phyloP scores from a whole-genome alignment of 2,888 invertebrate species.

The Strigamia crassipes region DNA sequence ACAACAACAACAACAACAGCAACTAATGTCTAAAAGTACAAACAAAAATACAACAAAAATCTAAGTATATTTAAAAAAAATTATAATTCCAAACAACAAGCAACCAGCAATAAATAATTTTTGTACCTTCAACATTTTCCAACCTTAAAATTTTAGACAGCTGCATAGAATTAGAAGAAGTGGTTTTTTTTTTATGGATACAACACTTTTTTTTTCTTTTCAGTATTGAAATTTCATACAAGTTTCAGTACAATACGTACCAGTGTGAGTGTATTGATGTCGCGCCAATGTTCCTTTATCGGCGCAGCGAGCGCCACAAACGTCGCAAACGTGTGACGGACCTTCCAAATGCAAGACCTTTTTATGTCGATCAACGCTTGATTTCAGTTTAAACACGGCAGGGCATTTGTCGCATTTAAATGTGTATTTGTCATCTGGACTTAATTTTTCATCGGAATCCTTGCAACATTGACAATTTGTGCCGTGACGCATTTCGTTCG shows the following conservation, averaged over 20 bases:
- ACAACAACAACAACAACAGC: background rate
- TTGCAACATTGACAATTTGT: background rate
- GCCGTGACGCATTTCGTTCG: background rate
- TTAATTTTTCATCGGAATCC: constrained; percentile 25
- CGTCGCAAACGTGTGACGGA: constrained; percentile 67
- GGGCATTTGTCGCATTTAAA: constrained; percentile 53
- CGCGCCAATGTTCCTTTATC: constrained; percentile 67
- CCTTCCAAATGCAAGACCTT: constrained; percentile 72
- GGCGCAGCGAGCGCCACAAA: constrained; percentile 71
- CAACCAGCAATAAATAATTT: background rate
- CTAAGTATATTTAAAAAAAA: background rate
- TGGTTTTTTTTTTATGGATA: background rate
- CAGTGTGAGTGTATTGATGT: constrained; percentile 71
- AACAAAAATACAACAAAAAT: background rate
- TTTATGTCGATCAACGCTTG: constrained; percentile 66
- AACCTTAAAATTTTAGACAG: background rate
- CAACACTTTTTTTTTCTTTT: background rate
- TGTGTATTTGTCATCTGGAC: constrained; percentile 44
- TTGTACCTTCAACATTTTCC: background rate
- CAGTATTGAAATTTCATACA: constrained; percentile 6
- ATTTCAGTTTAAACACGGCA: constrained; percentile 51
- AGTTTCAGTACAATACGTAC: constrained; percentile 54
- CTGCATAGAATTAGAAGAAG: background rate
- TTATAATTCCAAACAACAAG: background rate
- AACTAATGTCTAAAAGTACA: background rate